These are phyloP conservation scores for Tupaia tana DNA, from an alignment of 2,113 vertebrate species.

Conservation along the genomic window DNA sequence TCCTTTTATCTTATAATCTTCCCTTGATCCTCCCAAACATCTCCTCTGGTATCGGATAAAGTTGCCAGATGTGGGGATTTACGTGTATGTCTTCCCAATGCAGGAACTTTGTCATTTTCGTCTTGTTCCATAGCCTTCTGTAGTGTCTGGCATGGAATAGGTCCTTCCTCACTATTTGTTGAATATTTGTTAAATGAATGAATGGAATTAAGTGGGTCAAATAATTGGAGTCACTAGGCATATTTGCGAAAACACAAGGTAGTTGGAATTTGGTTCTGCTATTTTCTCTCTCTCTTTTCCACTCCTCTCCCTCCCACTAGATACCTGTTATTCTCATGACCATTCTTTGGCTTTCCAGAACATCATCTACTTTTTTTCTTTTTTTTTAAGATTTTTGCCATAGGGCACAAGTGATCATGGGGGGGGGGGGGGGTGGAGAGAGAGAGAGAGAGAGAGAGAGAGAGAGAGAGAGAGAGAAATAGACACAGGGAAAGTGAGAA, in stretches of 20 bases:
- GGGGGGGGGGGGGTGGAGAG: too few species aligned
- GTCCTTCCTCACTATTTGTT: slow-evolving; percentile 14
- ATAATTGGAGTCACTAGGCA: neutral
- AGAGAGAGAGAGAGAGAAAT: too few species aligned
- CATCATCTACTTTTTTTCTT: too few species aligned
- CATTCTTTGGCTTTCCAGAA: neutral
- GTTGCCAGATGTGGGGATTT: neutral
- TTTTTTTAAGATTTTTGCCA: too few species aligned
- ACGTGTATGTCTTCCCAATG: neutral
- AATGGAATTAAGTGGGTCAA: neutral
- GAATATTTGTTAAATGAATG: slow-evolving; percentile 2
- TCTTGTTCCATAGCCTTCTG: neutral
- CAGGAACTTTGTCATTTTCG: neutral
- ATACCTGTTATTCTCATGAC: too few species aligned
- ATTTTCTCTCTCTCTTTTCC: neutral
- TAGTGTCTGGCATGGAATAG: neutral
- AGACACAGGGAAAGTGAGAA: too few species aligned
- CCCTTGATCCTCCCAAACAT: neutral
- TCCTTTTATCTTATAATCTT: neutral
- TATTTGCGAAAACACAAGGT: neutral
- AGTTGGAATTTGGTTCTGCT: neutral
- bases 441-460: too few species aligned
- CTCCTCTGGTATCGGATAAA: neutral
- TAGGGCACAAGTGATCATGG: too few species aligned
- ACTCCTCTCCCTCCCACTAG: neutral